phyloP scores from a whole-genome alignment of 2,113 vertebrate species.

The Suricata suricatta region DNA sequence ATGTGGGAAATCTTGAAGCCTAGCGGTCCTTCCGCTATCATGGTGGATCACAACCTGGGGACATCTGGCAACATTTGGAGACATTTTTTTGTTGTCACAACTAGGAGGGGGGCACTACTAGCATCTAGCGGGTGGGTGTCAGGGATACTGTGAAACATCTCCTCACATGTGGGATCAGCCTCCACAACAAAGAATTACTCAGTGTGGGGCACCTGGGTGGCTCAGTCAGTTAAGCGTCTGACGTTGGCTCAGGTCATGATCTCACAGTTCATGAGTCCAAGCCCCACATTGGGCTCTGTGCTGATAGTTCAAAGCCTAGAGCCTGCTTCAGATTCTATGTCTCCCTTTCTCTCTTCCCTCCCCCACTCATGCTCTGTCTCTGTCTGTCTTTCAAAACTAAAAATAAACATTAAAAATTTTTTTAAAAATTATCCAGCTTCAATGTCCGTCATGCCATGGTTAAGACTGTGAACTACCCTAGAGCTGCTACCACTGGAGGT shows the following conservation, averaged over 20 bases:
- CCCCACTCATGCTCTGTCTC: too few relatives aligned
- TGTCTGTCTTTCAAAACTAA: too few relatives aligned
- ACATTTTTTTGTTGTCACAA: not conserved
- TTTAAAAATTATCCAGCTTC: too few relatives aligned
- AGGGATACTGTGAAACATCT: not conserved
- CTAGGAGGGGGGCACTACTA: not conserved
- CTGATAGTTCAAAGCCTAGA: too few relatives aligned
- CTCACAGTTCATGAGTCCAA: too few relatives aligned
- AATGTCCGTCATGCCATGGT: rapidly evolving
- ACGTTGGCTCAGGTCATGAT: too few relatives aligned
- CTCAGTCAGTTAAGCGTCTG: too few relatives aligned
- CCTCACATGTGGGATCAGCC: not conserved
- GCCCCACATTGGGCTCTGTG: too few relatives aligned
- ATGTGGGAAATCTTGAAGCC: not conserved
- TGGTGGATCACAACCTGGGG: not conserved
- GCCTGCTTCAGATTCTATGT: too few relatives aligned
- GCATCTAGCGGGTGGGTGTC: not conserved
- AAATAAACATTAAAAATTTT: too few relatives aligned
- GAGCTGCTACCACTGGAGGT: not conserved
- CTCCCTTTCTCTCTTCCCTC: too few relatives aligned
- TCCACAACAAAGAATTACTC: not conserved
- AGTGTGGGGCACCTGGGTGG: too few relatives aligned
- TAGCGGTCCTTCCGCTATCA: rapidly evolving
- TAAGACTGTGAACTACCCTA: not conserved
- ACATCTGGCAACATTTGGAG: not conserved